Percentiles rank a stretch among this genome's conserved stretches.
Conservation (phyloP, 2,113 vertebrate species). For the Bolborhynchus lineola region DNA sequence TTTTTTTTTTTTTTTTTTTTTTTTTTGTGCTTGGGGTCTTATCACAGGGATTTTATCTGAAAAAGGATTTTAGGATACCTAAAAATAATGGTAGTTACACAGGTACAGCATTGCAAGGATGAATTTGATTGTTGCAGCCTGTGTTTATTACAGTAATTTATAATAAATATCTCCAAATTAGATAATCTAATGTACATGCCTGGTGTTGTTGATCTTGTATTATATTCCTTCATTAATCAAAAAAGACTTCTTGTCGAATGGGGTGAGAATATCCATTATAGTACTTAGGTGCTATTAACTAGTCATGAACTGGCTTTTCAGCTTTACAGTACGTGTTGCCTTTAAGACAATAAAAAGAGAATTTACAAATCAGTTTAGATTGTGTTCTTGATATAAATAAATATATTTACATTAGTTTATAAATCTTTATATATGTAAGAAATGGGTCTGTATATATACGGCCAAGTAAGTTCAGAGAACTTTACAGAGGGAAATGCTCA, state of each 20-base stretch:
- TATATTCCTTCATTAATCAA: slow-evolving; percentile 35
- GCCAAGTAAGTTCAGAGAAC: neutral
- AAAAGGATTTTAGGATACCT: neutral
- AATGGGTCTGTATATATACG: neutral
- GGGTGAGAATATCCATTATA: neutral
- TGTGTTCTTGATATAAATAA: neutral
- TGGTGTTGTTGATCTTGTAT: slow-evolving; percentile 1
- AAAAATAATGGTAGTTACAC: neutral
- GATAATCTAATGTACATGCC: neutral
- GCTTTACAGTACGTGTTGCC: neutral
- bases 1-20: neutral
- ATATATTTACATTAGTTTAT: neutral
- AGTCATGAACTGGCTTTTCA: neutral
- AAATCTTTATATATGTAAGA: neutral
- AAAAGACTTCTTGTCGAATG: neutral
- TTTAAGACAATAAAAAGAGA: slow-evolving; percentile 7
- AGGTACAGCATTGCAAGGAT: neutral
- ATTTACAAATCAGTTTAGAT: neutral
- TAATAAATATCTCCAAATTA: slow-evolving; percentile 15
- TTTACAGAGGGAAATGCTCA: neutral
- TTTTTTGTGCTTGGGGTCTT: neutral
- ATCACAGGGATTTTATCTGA: neutral
- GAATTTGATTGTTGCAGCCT: neutral
- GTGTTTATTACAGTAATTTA: slow-evolving; percentile 12
- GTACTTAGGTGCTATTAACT: neutral